Conservation (phyloP, 2,888 invertebrate genomes). For the Seladonia tumulorum region DNA sequence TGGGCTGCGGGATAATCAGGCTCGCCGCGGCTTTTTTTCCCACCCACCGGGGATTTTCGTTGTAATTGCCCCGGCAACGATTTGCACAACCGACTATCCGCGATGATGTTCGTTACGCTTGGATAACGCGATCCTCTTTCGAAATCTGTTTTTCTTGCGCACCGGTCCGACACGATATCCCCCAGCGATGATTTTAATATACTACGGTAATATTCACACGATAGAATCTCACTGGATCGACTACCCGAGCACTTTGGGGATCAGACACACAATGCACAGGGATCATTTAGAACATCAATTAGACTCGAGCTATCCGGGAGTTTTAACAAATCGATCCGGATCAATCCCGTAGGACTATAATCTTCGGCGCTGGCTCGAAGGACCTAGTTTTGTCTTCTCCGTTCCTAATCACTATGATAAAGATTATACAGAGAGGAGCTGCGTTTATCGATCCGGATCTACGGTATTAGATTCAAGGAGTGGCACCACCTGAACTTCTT, state of each 20-base stretch:
- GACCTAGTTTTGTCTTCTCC: not conserved
- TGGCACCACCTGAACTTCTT: constrained; percentile 3
- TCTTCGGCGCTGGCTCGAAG: not conserved
- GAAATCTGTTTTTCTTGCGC: not conserved
- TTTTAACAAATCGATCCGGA: not conserved
- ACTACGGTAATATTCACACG: not conserved
- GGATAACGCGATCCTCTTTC: not conserved
- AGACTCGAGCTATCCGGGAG: not conserved
- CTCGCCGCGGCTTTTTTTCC: not conserved
- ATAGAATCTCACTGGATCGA: not conserved
- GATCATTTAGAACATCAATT: not conserved
- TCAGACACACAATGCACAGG: not conserved
- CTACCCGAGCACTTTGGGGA: not conserved
- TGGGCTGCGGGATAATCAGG: not conserved
- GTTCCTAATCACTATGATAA: not conserved
- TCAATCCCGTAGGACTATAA: not conserved
- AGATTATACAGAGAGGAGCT: not conserved
- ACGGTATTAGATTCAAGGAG: not conserved
- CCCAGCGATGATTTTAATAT: not conserved
- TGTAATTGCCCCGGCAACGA: not conserved
- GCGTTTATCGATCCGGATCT: not conserved
- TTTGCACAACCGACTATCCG: not conserved
- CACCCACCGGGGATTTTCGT: not conserved
- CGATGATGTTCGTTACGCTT: not conserved
- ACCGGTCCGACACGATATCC: not conserved